Conservation (phyloP, 2,113 vertebrate species). For the Nothobranchius furzeri region DNA sequence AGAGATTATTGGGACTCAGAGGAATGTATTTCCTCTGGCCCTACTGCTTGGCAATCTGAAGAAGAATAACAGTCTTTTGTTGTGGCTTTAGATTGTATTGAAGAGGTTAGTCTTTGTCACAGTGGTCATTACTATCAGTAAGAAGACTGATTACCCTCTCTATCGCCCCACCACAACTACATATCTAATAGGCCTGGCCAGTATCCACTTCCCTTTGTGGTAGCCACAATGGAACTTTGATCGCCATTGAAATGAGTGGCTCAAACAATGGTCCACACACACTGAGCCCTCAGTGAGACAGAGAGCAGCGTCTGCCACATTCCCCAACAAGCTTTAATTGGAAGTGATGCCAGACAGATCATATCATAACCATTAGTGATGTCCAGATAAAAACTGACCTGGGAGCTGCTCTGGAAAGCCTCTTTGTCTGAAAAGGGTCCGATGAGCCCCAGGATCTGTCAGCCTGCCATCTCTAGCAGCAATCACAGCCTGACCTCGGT, state of each 20-base stretch:
- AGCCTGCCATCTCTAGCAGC: slow-evolving; percentile 59
- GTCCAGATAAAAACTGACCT: slow-evolving; percentile 74
- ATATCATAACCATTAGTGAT: slow-evolving; percentile 79
- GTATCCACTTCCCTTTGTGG: slow-evolving; percentile 71
- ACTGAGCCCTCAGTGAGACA: slow-evolving; percentile 48
- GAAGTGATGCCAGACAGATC: slow-evolving; percentile 76
- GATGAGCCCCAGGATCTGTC: slow-evolving; percentile 53
- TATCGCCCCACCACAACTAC: slow-evolving; percentile 61
- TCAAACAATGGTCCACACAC: slow-evolving; percentile 75
- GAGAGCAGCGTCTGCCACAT: slow-evolving; percentile 41
- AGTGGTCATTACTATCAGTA: slow-evolving; percentile 66
- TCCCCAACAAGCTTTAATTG: slow-evolving; percentile 72
- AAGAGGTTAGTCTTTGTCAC: slow-evolving; percentile 62
- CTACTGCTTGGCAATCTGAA: slow-evolving; percentile 33
- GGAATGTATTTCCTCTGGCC: slow-evolving; percentile 24
- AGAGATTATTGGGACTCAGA: slow-evolving; percentile 35
- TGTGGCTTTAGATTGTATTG: slow-evolving; percentile 52
- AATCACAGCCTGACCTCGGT: slow-evolving; percentile 68
- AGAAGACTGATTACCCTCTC: slow-evolving; percentile 76
- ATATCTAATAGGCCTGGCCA: slow-evolving; percentile 71
- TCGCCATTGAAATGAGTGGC: slow-evolving; percentile 64
- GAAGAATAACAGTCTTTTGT: slow-evolving; percentile 57
- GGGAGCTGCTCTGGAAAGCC: slow-evolving; percentile 61
- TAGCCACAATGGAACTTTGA: slow-evolving; percentile 74
- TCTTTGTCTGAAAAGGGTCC: slow-evolving; percentile 63